These are phyloP conservation scores for Tursiops truncatus DNA, from an alignment of 2,113 vertebrate genomes.

Conservation along the genomic window DNA sequence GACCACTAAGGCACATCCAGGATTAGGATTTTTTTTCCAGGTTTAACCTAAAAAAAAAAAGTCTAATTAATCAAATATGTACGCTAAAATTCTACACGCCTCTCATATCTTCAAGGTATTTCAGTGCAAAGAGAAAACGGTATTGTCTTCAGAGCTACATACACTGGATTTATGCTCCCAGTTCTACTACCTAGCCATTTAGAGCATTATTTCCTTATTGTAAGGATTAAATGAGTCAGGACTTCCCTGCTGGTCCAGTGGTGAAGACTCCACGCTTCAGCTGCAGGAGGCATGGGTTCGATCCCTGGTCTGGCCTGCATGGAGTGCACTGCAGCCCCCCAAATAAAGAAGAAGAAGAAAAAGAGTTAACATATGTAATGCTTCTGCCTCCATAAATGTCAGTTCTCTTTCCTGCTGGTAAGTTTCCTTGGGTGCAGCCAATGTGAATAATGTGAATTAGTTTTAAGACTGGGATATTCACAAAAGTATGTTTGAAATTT, in stretches of 20 bases:
- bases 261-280: no score
- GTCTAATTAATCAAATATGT: background rate
- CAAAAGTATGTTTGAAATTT: constrained; percentile 28
- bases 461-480: constrained; percentile 32
- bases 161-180: background rate
- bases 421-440: background rate
- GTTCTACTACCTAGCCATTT: background rate
- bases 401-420: background rate
- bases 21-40: background rate
- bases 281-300: no score
- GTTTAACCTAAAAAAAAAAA: background rate
- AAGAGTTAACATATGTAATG: background rate
- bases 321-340: no score
- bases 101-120: background rate
- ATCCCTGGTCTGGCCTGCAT: no score
- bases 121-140: background rate
- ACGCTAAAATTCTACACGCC: background rate
- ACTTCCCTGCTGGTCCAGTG: no score
- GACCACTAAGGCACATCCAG: background rate
- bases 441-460: background rate
- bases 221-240: background rate
- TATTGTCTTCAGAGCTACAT: background rate
- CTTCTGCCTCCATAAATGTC: constrained; percentile 22
- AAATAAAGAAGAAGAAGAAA: background rate
- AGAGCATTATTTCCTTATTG: background rate